Evolutionary conservation across 2,888 invertebrate species (phyloP), one percentile per base, ranked within the genome.

Genomic region (Cephus pulcher): DNA sequence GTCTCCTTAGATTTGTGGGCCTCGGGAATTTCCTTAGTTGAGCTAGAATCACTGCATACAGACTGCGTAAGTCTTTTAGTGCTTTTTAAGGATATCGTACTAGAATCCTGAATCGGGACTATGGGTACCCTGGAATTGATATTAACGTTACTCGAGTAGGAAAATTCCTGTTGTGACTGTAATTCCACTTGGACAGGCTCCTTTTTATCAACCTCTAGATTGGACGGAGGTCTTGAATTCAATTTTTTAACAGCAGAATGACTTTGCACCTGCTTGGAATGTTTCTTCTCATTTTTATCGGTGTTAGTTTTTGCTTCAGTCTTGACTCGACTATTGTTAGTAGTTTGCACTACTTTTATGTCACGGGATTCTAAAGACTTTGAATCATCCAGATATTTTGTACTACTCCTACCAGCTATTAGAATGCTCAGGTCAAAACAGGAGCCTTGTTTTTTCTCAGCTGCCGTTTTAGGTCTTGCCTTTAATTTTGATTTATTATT

Each of bases 381-480:
- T 2, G 74, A 77, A 40, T 78, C 77, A 32, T 76, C n/a, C 12
- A 23, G 11, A 30, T 34, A 32, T 75, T 34, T 68, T 75, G 40
- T 12, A 73, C 75, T 11, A 33, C 23, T 70, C 75, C 78, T 11
- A 15, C 12, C 75, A 12, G 56, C 23, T n/a, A 11, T 56, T 78
- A 74, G 23, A 75, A 40, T 69, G 1, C 77, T 80, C 3, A 83
- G 76, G 80, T 82, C 81, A 74, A 85, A 87, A 78, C 84, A 85
- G n/a, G 80, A 82, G 12, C 87, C 85, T 40, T 89, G 88, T 70
- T 87, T 86, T 40, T 87, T 90, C 40, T 89, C 89, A 73, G 86
- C 87, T 3, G 84, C 83, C 69, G 84, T 89, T 80, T 86, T 90
- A 30, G 85, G 85, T 78, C 87, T 86, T 2, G 78, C 80, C 80